A percentile compares a stretch with the other conserved stretches of the same genome.
Conservation (phyloP, 2,113 vertebrate genomes). For the Lagopus leucura region DNA sequence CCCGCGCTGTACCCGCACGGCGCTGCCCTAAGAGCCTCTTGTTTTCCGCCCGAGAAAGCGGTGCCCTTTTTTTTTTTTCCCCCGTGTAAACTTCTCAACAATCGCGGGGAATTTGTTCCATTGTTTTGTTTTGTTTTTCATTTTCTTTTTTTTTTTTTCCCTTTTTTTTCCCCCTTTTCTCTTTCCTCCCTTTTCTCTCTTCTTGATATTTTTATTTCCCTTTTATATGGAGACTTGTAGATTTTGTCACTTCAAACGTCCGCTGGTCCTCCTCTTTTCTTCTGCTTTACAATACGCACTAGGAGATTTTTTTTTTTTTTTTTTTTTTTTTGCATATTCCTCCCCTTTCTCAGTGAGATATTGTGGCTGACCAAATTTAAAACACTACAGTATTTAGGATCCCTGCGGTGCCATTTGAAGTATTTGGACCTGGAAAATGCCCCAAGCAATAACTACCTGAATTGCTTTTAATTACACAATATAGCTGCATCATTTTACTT, state of each 20-base stretch:
- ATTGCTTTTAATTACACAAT: constrained; percentile 93
- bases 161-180: neutral
- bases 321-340: constrained; percentile 74
- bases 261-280: constrained; percentile 74
- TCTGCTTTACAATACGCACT: constrained; percentile 74
- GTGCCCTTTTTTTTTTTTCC: constrained; percentile 14
- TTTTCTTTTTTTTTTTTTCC: too few species aligned
- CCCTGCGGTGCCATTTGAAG: constrained; percentile 83
- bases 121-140: too few species aligned
- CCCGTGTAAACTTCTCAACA: constrained; percentile 37
- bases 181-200: constrained; percentile 59
- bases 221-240: constrained; percentile 72
- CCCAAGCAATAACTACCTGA: constrained; percentile 90
- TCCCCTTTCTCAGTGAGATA: constrained; percentile 76
- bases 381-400: constrained; percentile 82
- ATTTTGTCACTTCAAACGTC: constrained; percentile 76
- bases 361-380: constrained; percentile 84
- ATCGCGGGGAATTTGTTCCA: constrained; percentile 50
- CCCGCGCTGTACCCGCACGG: neutral
- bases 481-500: constrained; percentile 88
- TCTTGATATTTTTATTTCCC: constrained; percentile 78
- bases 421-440: constrained; percentile 85
- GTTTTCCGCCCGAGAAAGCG: constrained; percentile 7
- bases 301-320: constrained; percentile 53
- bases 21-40: too few species aligned